Evolutionary conservation across 2,113 vertebrate genomes (phyloP).

Genomic region (Kobus ellipsiprymnus): DNA sequence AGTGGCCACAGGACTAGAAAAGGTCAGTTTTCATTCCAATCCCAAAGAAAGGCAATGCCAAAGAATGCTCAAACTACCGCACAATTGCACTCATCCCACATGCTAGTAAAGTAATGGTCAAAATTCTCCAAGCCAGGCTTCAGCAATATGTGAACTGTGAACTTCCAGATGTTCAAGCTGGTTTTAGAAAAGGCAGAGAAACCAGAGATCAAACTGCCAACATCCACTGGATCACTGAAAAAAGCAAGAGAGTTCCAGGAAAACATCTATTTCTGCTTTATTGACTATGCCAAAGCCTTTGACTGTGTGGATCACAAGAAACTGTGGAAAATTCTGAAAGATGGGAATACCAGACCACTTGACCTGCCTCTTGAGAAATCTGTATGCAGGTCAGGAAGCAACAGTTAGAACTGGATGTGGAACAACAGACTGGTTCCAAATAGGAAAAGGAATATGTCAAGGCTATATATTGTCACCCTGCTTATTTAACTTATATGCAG

Average conservation of each 20-base stretch:
- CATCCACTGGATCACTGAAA: rapidly evolving
- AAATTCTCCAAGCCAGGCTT: not conserved
- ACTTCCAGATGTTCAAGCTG: not conserved
- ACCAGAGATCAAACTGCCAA: not conserved
- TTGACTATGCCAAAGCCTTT: not conserved
- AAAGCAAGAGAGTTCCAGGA: not conserved
- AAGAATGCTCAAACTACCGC: not conserved
- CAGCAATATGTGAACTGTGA: not conserved
- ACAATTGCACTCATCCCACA: not conserved
- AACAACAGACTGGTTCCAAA: not conserved
- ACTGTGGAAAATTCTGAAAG: not conserved
- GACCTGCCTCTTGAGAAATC: not conserved
- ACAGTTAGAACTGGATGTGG: not conserved
- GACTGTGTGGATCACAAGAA: not conserved
- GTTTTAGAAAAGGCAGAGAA: not conserved
- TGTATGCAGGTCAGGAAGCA: not conserved
- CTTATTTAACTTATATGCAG: not conserved
- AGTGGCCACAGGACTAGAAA: not conserved
- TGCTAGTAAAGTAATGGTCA: not conserved
- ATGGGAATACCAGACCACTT: not conserved
- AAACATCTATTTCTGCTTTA: not conserved
- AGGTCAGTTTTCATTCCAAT: not conserved
- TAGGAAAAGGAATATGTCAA: not conserved
- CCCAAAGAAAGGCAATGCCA: not conserved
- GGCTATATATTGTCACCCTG: not conserved